Base-by-base conservation (phyloP, 2,797 vertebrate species). In the Hyperoplus lanceolatus region DNA sequence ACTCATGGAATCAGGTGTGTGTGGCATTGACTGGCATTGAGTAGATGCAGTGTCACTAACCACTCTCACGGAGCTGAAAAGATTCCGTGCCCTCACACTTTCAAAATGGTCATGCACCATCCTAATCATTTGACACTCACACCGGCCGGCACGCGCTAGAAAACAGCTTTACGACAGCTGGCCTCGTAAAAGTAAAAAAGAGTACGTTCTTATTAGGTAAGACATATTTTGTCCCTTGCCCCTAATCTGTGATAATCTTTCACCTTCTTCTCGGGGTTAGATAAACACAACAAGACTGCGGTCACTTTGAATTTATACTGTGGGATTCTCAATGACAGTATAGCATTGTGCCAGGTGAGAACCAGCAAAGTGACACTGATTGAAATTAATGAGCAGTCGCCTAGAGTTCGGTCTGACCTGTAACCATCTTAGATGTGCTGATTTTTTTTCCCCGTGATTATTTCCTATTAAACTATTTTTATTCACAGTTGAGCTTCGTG, bases 201-300 rank as follows among this genome's bases (percentile, higher is more conserved):
- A 53, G 48, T 8, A 12, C 58, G 65, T 66, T 75, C 64, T 13
- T 57, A 38, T 86, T 79, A 74, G 77, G 51, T 66, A 70, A 68
- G 42, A 75, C 59, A 79, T 12, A 77, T 87, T 77, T 79, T 58
- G 36, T 65, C 74, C 16, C 51, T 21, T 80, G 45, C 14, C 59
- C 21, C 49, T 8, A 11, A 55, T 85, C 71, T 73, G 15, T 45
- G 54, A 73, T 76, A 61, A 80, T 73, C 77, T 75, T 69, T 9
- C 12, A 43, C 57, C 15, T 70, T 46, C 10, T 57, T 70, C 59
- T 77, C 51, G 15, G 29, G 15, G 38, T 51, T 51, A 14, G 78
- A 84, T 64, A 85, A 82, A 88, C 62, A 8, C 66, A 39, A 69
- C 76, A 45, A 58, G 80, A 82, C 73, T 77, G 64, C 54, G 65